These are phyloP conservation scores for Anas georgica DNA, from an alignment of 2,797 vertebrate genomes.

Conservation along the genomic window DNA sequence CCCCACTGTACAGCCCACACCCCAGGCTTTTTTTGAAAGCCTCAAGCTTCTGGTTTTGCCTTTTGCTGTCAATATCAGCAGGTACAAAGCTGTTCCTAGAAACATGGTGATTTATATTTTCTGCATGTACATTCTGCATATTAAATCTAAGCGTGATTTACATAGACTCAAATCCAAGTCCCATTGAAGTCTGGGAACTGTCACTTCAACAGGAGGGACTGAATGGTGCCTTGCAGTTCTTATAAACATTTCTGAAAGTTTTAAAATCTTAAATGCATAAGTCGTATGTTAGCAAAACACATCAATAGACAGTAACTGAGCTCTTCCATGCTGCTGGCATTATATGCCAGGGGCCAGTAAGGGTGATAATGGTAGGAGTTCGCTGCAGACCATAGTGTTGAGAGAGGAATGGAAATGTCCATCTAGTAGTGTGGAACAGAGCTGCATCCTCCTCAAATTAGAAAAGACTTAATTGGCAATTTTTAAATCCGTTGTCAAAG, in stretches of 20 bases:
- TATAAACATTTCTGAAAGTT: background rate
- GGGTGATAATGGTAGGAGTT: background rate
- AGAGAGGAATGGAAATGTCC: too few species aligned
- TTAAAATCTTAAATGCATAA: background rate
- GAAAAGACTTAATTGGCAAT: too few species aligned
- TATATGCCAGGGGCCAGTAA: too few species aligned
- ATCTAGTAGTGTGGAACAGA: too few species aligned
- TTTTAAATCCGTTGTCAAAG: too few species aligned
- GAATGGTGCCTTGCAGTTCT: background rate
- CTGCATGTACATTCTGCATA: background rate
- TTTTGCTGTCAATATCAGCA: background rate
- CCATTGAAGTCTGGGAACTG: background rate
- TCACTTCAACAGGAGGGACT: background rate
- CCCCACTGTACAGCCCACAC: background rate
- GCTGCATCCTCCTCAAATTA: too few species aligned
- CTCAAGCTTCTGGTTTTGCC: background rate
- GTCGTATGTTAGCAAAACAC: background rate
- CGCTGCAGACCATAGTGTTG: fast-evolving
- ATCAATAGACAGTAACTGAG: background rate
- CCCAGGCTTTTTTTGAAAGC: background rate
- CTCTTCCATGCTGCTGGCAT: background rate
- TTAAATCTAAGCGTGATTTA: background rate
- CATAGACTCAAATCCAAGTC: background rate
- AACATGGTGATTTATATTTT: background rate
- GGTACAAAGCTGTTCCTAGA: background rate